Conservation (phyloP, 2,888 invertebrate species). For the Lasius fuliginosus region DNA sequence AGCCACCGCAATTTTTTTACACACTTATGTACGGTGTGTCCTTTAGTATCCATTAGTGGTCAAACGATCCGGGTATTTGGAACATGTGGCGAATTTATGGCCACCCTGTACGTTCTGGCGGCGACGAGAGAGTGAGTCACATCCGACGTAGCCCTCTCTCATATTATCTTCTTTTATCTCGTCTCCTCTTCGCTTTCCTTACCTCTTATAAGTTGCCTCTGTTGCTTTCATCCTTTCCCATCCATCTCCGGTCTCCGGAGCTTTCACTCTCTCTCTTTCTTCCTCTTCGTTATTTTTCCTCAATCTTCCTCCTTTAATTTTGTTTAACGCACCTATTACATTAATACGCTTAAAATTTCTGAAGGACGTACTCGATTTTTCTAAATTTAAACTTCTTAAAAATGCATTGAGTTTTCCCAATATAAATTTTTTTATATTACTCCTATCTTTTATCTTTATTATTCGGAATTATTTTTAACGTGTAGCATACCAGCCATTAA, state of each 20-base stretch:
- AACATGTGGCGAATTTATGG: neutral
- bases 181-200: conserved; percentile 28
- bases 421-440: neutral
- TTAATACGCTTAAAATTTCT: neutral
- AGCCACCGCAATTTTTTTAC: neutral
- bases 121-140: conserved; percentile 29
- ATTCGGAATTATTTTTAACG: neutral
- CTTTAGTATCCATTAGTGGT: conserved; percentile 10
- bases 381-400: conserved; percentile 1
- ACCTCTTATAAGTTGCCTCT: neutral
- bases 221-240: conserved; percentile 12
- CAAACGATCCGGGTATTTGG: neutral
- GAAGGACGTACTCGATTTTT: neutral
- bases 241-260: neutral
- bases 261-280: conserved; percentile 6
- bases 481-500: neutral
- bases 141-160: conserved; percentile 34
- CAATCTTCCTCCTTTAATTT: neutral
- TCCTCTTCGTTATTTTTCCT: neutral
- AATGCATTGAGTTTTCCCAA: neutral
- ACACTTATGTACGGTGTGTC: neutral
- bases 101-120: conserved; percentile 24
- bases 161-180: conserved; percentile 39
- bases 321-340: neutral
- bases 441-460: neutral